Conservation (phyloP, 2,888 invertebrate genomes). For the Hemithea aestivaria region DNA sequence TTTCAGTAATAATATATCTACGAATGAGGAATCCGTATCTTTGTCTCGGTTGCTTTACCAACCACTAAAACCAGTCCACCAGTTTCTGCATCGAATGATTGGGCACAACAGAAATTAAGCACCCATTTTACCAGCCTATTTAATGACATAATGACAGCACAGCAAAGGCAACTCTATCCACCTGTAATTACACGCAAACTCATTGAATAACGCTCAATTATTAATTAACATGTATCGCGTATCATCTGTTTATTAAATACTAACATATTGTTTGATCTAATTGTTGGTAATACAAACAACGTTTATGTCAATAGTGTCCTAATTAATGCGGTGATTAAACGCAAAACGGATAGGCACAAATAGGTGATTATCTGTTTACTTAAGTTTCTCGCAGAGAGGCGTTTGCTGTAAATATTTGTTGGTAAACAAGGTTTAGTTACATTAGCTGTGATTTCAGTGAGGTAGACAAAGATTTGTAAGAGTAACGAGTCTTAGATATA, state of each 20-base stretch:
- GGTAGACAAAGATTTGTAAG: constrained; percentile 1
- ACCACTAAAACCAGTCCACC: too few relatives aligned
- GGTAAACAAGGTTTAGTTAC: constrained; percentile 22
- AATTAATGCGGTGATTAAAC: constrained; percentile 72
- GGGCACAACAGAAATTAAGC: too few relatives aligned
- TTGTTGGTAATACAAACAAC: constrained; percentile 64
- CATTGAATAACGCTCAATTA: constrained; percentile 15
- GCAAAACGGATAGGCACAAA: constrained; percentile 57
- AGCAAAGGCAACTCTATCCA: too few relatives aligned
- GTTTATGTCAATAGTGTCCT: constrained; percentile 64
- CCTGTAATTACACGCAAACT: constrained; percentile 6
- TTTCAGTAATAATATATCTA: too few relatives aligned
- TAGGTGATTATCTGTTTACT: constrained; percentile 60
- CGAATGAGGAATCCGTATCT: too few relatives aligned
- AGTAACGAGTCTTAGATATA: too few relatives aligned
- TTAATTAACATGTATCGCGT: constrained; percentile 19
- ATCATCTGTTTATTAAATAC: constrained; percentile 17
- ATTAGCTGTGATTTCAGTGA: constrained; percentile 15
- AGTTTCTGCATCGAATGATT: too few relatives aligned
- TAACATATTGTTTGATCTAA: constrained; percentile 58
- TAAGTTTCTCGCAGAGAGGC: constrained; percentile 35
- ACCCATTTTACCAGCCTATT: too few relatives aligned
- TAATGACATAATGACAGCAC: too few relatives aligned
- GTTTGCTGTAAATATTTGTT: constrained; percentile 35
- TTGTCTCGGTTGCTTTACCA: too few relatives aligned